Conservation (phyloP, 1,140 invertebrate genomes). For the Monomorium pharaonis region DNA sequence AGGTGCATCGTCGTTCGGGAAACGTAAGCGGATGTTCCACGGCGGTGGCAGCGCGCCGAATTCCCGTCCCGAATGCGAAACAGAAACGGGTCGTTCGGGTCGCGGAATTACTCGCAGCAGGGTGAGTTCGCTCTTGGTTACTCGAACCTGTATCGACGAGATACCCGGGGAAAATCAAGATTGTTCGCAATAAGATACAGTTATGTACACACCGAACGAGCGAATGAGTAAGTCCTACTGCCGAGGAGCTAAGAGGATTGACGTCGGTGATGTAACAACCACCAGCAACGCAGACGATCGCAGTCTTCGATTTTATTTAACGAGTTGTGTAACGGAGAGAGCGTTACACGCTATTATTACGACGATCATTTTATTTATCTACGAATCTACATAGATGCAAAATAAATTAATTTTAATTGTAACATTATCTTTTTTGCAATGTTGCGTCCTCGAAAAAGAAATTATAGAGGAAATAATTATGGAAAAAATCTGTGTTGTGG, state of each 20-base stretch:
- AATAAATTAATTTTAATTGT: not conserved
- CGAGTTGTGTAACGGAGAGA: not conserved
- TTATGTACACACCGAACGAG: conserved; percentile 30
- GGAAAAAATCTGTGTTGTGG: not conserved
- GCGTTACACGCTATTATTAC: not conserved
- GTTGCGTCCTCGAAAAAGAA: not conserved
- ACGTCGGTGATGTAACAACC: not conserved
- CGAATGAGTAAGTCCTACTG: not conserved
- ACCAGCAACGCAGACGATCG: not conserved
- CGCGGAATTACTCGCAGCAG: conserved; percentile 29
- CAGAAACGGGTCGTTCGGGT: conserved; percentile 18
- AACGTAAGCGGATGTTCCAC: conserved; percentile 52
- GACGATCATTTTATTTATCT: not conserved
- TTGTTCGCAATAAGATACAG: conserved; percentile 22
- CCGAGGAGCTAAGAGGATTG: conserved; percentile 36
- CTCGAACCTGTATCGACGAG: not conserved
- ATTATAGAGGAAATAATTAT: conserved; percentile 18
- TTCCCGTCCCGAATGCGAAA: conserved; percentile 19
- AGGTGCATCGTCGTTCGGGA: conserved; percentile 40
- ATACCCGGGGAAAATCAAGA: conserved; percentile 25
- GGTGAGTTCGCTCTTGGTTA: conserved; percentile 37
- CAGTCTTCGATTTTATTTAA: conserved; percentile 1
- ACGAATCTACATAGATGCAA: too few relatives aligned
- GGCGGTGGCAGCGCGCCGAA: not conserved
- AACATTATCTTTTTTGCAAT: not conserved